Evolutionary conservation across 2,888 invertebrate species (phyloP), one percentile per base, ranked within the genome.

Genomic region (Microdon myrmicae): DNA sequence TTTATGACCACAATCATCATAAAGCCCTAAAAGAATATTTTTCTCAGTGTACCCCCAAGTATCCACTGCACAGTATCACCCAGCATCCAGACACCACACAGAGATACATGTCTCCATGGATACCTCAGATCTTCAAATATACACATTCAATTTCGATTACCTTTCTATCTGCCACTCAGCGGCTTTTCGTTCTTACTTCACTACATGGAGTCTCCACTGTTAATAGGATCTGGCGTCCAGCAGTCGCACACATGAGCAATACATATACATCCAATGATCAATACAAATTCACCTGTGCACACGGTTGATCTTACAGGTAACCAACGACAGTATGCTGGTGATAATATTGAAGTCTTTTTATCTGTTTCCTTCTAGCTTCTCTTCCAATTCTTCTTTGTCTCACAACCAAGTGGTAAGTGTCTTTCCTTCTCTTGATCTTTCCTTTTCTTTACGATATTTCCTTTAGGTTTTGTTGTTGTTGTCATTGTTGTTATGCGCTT

Each of bases 41-140:
- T 51, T 64, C 35, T 26, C 64, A 64, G 64, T 64, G 64, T 58
- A 64, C 64, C 48, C 60, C 54, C 54, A 43, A 37, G 54, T 53
- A 53, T 32, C 51, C 39, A 35, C n/a, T n/a, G n/a, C n/a, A n/a
- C n/a, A 37, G 41, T 41, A 47, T 51, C 32, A 22, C 41, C 45
- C 56, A 64, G 64, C 64, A 56, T 64, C 64, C 64, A 60, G 29
- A 13, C 53, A n/a, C 29, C 61, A 55, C 55, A 55, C 44, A 55
- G 19, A 38, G 44, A 61, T 49, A 48, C 34, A 45, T 12, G 45
- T 49, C 49, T 56, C 45, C 23, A 49, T 45, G 39, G 34, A 56
- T 38, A 56, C 51, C 45, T 45, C 28, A 31, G 31, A 44, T 38
- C 49, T 43, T 49, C 48, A 16, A 23, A 54, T 26, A 56, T 43